phyloP scores from a whole-genome alignment of 2,113 vertebrate genomes.

The Dicentrarchus labrax region DNA sequence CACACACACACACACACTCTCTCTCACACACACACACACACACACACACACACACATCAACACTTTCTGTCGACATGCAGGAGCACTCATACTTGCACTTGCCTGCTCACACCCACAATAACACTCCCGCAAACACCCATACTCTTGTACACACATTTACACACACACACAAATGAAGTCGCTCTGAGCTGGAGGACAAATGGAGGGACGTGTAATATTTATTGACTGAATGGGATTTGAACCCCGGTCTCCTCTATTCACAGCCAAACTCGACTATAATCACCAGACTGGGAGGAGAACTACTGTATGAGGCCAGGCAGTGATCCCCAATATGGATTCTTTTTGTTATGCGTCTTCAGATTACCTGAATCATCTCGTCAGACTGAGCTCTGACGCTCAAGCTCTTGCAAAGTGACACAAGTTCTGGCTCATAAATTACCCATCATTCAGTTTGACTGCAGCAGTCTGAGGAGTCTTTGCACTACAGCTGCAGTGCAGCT shows the following conservation, averaged over 20 bases:
- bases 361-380: neutral
- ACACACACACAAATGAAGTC: neutral
- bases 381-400: neutral
- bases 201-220: constrained; percentile 39
- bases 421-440: neutral
- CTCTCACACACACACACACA: constrained; percentile 51
- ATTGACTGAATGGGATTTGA: constrained; percentile 44
- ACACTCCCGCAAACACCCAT: neutral
- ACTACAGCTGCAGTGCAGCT: neutral
- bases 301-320: neutral
- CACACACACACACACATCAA: constrained; percentile 12
- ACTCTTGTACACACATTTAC: neutral
- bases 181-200: constrained; percentile 17
- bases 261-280: constrained; percentile 20
- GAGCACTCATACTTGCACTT: constrained; percentile 1
- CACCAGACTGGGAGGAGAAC: constrained; percentile 3
- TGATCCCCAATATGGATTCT: neutral
- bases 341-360: constrained; percentile 1
- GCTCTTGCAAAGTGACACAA: constrained; percentile 33
- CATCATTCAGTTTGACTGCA: constrained; percentile 12
- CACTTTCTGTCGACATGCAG: neutral
- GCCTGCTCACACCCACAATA: neutral
- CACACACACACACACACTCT: constrained; percentile 14
- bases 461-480: neutral
- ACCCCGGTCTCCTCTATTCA: neutral